Percentiles rank a stretch among this genome's conserved stretches.
These are phyloP conservation scores for Mormyrops attenuatus DNA, from an alignment of 2,797 vertebrate species.

Conservation along the genomic window DNA sequence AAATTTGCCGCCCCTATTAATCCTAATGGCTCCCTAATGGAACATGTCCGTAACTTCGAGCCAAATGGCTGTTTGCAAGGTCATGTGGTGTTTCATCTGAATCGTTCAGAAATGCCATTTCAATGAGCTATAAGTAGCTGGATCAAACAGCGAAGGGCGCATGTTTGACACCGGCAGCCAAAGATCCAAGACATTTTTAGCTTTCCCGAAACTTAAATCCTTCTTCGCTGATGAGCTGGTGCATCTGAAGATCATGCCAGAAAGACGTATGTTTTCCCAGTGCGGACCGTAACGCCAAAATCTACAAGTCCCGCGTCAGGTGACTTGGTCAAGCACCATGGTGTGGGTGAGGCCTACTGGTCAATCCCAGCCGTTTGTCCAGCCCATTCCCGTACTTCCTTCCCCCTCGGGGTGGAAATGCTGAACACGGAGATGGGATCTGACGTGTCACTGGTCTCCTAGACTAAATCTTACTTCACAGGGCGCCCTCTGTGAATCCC, in stretches of 20 bases:
- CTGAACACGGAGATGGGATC: not conserved
- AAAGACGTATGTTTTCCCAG: not conserved
- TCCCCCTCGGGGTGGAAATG: not conserved
- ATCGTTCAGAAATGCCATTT: constrained; percentile 34
- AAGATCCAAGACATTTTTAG: not conserved
- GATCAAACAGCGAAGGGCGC: constrained; percentile 21
- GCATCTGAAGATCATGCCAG: constrained; percentile 19
- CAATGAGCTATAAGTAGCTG: constrained; percentile 34
- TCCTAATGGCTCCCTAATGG: constrained; percentile 41
- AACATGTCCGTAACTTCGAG: constrained; percentile 31
- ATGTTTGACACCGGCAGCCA: constrained; percentile 16
- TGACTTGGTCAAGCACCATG: not conserved
- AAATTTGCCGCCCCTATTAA: constrained; percentile 29
- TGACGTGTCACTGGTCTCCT: not conserved
- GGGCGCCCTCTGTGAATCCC: not conserved
- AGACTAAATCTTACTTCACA: not conserved
- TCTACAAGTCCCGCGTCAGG: not conserved
- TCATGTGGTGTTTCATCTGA: constrained; percentile 36
- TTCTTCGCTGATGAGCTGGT: not conserved
- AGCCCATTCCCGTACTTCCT: not conserved
- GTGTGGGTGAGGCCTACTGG: not conserved
- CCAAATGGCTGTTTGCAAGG: constrained; percentile 37
- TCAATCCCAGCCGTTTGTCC: not conserved
- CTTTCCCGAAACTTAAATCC: constrained; percentile 17
- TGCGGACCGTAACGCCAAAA: not conserved